Evolutionary conservation across 23 tunicate species (phyloP), one percentile per base, ranked within the genome.

Genomic region (Halocynthia roretzi): DNA sequence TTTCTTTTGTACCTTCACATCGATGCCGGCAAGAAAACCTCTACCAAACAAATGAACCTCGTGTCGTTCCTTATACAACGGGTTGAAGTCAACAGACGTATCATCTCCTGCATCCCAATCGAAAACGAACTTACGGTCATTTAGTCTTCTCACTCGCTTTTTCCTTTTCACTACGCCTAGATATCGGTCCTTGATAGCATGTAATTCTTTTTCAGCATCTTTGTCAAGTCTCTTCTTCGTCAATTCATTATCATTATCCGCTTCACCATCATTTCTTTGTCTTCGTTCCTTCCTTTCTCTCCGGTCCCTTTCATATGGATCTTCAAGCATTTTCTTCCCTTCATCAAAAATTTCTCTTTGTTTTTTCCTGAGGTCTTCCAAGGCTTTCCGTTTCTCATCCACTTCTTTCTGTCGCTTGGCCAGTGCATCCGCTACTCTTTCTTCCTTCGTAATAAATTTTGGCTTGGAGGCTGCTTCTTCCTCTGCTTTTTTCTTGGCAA

Each of bases 81-180:
- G 99, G 67, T 94, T 94, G 77, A 78, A 94, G 68, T 94, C 99
- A 61, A 87, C 82, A 10, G 99, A 94, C 31, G 99, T 94, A 70
- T 94, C 99, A 81, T 94, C 99, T 6, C 99, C 99, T 23, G 99
- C 96, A 62, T 96, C 99, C 99, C 99, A 96, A 62, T 96, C 99
- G 67, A 96, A 96, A 83, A 96, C 99, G 55, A 96, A 96, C 67
- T 96, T 96, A n/a, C 99, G 79, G 56, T 96, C 99, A 75, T 96
- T 96, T 75, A 90, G 80, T 7, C 96, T 80, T 31, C 99, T 75
- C 6, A 89, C 96, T 54, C 96, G 62, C 70, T 96, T 96, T 78
- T 89, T 90, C 86, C 83, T 96, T 76, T 96, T 96, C 8, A 84
- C 87, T 7, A 83, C 72, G 7, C 99, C 99, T 54, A 96, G 86